A percentile compares a stretch with the other conserved stretches of the same genome.
Conservation (phyloP, 2,113 vertebrate species). For the Cettia cetti region DNA sequence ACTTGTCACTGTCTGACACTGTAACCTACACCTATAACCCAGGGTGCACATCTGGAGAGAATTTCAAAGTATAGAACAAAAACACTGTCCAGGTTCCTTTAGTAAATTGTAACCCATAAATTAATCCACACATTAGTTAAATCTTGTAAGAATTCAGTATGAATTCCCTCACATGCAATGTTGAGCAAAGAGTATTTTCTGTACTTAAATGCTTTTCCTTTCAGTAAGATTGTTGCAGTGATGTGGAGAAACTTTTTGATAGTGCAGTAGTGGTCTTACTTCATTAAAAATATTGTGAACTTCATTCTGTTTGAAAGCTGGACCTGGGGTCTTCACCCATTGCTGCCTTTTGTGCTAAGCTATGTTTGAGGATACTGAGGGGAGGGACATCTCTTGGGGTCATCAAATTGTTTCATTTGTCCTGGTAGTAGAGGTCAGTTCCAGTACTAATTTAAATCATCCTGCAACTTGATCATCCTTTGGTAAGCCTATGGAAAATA, state of each 20-base stretch:
- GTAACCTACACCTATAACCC: neutral
- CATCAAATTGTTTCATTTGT: neutral
- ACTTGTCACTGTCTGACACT: neutral
- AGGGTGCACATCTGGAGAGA: neutral
- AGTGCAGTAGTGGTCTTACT: neutral
- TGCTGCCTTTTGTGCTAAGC: rapidly evolving
- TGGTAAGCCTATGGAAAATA: neutral
- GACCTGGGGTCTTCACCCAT: neutral
- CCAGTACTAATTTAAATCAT: neutral
- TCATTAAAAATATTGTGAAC: neutral
- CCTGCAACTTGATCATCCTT: neutral
- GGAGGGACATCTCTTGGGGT: neutral
- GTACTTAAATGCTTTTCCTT: neutral
- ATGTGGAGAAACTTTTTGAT: neutral
- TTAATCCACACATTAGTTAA: neutral
- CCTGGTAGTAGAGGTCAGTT: neutral
- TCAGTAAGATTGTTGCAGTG: neutral
- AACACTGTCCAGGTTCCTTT: neutral
- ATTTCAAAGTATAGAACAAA: neutral
- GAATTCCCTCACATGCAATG: neutral
- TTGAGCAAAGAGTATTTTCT: neutral
- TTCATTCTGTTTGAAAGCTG: neutral
- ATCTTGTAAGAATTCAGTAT: neutral
- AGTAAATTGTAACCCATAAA: neutral
- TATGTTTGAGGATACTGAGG: neutral